A percentile compares a stretch with the other conserved stretches of the same genome.
Conservation (phyloP, 2,113 vertebrate genomes). For the Chaetura pelagica region DNA sequence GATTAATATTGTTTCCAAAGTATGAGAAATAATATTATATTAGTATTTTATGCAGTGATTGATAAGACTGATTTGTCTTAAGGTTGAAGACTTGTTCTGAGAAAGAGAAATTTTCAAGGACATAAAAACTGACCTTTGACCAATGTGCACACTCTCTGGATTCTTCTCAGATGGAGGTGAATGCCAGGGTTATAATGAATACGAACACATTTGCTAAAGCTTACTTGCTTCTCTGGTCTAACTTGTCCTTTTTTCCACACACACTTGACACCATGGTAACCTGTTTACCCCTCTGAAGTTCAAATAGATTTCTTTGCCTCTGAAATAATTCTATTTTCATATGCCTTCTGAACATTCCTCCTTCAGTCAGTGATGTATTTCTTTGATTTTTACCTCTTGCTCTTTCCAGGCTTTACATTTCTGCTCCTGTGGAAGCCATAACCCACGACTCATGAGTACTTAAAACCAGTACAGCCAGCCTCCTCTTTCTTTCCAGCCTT, state of each 20-base stretch:
- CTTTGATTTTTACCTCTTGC: not conserved
- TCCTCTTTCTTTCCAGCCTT: not conserved
- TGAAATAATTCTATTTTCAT: not conserved
- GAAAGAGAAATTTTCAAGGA: not conserved
- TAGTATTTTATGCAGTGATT: not conserved
- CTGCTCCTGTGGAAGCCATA: not conserved
- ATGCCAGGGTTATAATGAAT: too few relatives aligned
- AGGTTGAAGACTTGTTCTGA: not conserved
- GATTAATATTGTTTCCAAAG: not conserved
- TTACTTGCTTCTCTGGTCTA: not conserved
- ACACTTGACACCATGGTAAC: not conserved
- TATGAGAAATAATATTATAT: not conserved
- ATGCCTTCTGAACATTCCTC: not conserved
- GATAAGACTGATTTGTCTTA: not conserved
- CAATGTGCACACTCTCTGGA: not conserved
- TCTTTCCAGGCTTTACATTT: not conserved
- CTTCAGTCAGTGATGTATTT: not conserved
- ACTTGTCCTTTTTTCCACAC: not conserved
- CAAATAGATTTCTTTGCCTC: not conserved
- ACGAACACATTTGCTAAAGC: not conserved
- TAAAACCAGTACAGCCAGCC: not conserved
- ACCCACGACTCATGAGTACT: not conserved
- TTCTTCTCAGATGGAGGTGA: not conserved
- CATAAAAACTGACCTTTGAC: not conserved
- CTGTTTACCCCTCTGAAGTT: not conserved